These are phyloP conservation scores for Ceraclea dissimilis DNA, from an alignment of 2,888 invertebrate species.

Conservation along the genomic window DNA sequence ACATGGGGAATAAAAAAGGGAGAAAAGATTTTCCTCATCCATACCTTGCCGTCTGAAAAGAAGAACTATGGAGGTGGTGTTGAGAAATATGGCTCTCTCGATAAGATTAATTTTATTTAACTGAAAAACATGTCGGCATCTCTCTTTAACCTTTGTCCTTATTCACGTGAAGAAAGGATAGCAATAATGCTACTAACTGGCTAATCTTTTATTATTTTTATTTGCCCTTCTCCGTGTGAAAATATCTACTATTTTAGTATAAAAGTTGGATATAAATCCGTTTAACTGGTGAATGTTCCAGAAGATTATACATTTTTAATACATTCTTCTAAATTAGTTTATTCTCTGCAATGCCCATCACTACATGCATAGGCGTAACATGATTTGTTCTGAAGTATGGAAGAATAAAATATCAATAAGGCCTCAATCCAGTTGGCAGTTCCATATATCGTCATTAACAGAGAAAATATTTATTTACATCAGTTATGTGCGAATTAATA, in stretches of 20 bases:
- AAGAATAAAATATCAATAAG: too few species aligned
- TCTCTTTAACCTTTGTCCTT: slow-evolving; percentile 26
- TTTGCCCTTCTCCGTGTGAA: slow-evolving; percentile 21
- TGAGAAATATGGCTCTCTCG: slow-evolving; percentile 46
- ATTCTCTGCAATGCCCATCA: neutral
- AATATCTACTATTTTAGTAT: slow-evolving; percentile 23
- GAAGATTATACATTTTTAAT: slow-evolving; percentile 1
- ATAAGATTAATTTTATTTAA: slow-evolving; percentile 44
- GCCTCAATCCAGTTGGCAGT: too few species aligned
- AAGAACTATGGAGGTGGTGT: slow-evolving; percentile 45
- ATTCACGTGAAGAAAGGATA: slow-evolving; percentile 7
- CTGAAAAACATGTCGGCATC: slow-evolving; percentile 26
- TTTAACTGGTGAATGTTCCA: slow-evolving; percentile 10
- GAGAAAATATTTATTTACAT: too few species aligned
- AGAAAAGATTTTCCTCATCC: slow-evolving; percentile 12
- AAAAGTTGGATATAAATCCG: slow-evolving; percentile 23
- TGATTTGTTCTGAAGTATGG: too few species aligned
- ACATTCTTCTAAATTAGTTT: slow-evolving; percentile 1
- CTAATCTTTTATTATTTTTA: slow-evolving; percentile 25
- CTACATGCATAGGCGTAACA: too few species aligned
- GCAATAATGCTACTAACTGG: slow-evolving; percentile 5
- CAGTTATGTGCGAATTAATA: too few species aligned
- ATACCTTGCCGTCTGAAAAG: slow-evolving; percentile 12
- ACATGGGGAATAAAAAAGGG: slow-evolving; percentile 9
- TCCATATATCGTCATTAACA: too few species aligned